Evolutionary conservation across 2,797 vertebrate species (phyloP).

Genomic region (Premnoplex brunnescens): DNA sequence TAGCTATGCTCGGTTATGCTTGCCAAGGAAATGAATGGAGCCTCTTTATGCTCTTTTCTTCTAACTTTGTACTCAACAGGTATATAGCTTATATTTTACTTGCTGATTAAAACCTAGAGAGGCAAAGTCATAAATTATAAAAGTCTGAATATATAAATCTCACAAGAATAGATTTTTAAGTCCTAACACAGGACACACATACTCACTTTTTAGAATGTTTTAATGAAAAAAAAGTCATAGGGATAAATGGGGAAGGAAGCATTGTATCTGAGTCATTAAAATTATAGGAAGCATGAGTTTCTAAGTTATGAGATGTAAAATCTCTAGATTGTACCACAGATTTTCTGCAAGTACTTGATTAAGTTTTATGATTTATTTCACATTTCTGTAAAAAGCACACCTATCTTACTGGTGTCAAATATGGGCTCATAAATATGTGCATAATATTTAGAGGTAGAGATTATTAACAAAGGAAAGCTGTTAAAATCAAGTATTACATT

Average conservation of each 20-base stretch:
- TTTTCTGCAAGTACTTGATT: background rate
- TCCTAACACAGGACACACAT: background rate
- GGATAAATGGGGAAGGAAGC: background rate
- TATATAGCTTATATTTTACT: conserved; percentile 80
- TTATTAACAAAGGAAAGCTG: background rate
- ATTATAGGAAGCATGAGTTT: background rate
- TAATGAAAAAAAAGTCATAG: background rate
- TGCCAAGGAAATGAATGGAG: conserved; percentile 99
- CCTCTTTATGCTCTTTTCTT: conserved; percentile 99
- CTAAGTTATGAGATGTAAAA: background rate
- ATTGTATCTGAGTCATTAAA: background rate
- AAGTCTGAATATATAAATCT: background rate
- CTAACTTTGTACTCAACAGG: conserved; percentile 99
- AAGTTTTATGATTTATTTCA: background rate
- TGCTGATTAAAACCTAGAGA: conserved; percentile 12
- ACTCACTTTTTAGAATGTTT: background rate
- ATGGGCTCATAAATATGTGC: background rate
- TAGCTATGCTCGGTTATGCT: conserved; percentile 91
- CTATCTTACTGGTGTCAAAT: background rate
- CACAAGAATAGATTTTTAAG: background rate
- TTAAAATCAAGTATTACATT: background rate
- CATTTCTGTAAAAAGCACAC: background rate
- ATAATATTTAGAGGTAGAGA: background rate
- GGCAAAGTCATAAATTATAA: background rate
- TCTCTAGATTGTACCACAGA: background rate